These are phyloP conservation scores for Dendroctonus ponderosae DNA, from an alignment of 1,140 invertebrate species.

Conservation along the genomic window DNA sequence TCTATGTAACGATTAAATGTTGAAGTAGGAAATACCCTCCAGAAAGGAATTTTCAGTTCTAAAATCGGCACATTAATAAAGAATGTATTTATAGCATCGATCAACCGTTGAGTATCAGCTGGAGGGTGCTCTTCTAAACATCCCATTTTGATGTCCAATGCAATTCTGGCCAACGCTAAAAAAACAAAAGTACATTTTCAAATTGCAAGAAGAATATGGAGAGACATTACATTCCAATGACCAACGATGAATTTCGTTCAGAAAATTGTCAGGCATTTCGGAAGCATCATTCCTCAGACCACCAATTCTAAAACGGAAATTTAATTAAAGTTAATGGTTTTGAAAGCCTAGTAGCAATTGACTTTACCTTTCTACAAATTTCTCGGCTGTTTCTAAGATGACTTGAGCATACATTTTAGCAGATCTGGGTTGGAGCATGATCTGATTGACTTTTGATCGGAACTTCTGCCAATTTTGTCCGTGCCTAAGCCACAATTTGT, in stretches of 20 bases:
- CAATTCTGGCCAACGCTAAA: slow-evolving; percentile 78
- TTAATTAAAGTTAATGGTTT: slow-evolving; percentile 4
- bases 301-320: slow-evolving; percentile 55
- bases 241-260: slow-evolving; percentile 75
- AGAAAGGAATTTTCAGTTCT: slow-evolving; percentile 80
- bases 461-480: slow-evolving; percentile 79
- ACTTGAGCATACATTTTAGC: slow-evolving; percentile 74
- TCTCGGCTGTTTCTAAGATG: slow-evolving; percentile 71
- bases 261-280: slow-evolving; percentile 69
- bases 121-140: slow-evolving; percentile 70
- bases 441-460: slow-evolving; percentile 76
- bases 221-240: slow-evolving; percentile 70
- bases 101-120: slow-evolving; percentile 78
- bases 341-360: background rate
- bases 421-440: slow-evolving; percentile 73
- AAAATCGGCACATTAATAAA: slow-evolving; percentile 78
- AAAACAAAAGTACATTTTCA: background rate
- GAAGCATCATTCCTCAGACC: slow-evolving; percentile 60
- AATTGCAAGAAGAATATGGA: background rate
- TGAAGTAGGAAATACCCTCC: slow-evolving; percentile 76
- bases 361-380: slow-evolving; percentile 66
- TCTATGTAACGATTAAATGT: slow-evolving; percentile 76
- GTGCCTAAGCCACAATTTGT: slow-evolving; percentile 54
- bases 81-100: slow-evolving; percentile 79
- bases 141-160: slow-evolving; percentile 81